Base-by-base conservation (phyloP, 2,888 invertebrate genomes). In the Vannuccia rotundouncinata region DNA sequence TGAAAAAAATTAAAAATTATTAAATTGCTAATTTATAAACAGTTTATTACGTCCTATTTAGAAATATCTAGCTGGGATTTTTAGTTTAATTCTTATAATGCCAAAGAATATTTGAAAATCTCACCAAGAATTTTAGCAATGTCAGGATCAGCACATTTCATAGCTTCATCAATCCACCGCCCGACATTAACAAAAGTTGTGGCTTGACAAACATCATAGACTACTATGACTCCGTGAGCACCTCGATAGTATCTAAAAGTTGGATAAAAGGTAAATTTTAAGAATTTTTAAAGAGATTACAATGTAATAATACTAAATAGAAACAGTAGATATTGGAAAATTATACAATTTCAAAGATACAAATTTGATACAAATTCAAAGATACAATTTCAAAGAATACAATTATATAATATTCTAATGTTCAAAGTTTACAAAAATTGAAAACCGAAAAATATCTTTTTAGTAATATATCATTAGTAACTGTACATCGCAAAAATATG, bases 101-200 rank as follows among this genome's bases (percentile, higher is more conserved):
- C 45, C 45, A 45, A 13, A n/a, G n/a, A n/a, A n/a, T n/a, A n/a
- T n/a, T n/a, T n/a, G n/a, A n/a, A n/a, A n/a, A 27, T 59, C 27
- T 22, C 60, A 78, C 78, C 78, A 2, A 78, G 78, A 59, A 78
- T 78, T 17, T 60, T 60, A 5, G 28, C 78, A 27, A 78, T 27
- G 90, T 95, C 95, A 84, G 97, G 97, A 85, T 95, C 94, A 91
- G 99, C 98, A 92, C 99, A 99, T 90, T 99, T 98, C 88, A 96
- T 95, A 88, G 98, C 97, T 90, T 99, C 99, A 88, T 96, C 95
- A 79, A 99, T 90, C 99, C 99, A 99, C 87, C 98, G 91, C 88
- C 97, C 96, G 0, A 99, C 98, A 89, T 99, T 99, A 82, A 96
- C 96, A 90, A 99, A 99, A 78, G 97, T 95, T 88, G 99, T 98